Conservation (phyloP, 2,888 invertebrate genomes). For the Melieria omissa region DNA sequence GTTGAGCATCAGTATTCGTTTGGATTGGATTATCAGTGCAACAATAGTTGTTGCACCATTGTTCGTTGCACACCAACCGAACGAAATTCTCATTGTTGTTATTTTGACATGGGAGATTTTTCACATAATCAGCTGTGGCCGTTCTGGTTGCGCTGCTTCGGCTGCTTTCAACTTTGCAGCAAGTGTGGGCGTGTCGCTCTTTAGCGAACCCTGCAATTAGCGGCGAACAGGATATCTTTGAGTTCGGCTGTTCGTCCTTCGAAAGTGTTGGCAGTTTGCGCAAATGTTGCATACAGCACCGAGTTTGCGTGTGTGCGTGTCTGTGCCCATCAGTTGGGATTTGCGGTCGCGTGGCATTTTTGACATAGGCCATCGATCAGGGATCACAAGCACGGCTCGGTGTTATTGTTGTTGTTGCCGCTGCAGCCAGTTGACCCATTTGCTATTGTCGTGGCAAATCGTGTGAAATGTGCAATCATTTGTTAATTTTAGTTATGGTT, state of each 20-base stretch:
- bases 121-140: constrained; percentile 42
- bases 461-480: constrained; percentile 61
- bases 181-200: constrained; percentile 30
- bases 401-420: constrained; percentile 16
- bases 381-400: constrained; percentile 25
- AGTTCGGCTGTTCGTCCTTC: background rate
- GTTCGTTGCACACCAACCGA: background rate
- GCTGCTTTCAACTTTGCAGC: constrained; percentile 19
- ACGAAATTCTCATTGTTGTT: constrained; percentile 53
- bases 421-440: constrained; percentile 17
- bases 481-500: constrained; percentile 64
- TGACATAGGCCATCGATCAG: constrained; percentile 54
- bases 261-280: background rate
- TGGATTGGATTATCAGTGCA: too few relatives aligned
- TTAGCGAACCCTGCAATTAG: constrained; percentile 25
- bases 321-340: constrained; percentile 24
- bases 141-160: constrained; percentile 23
- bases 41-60: too few relatives aligned
- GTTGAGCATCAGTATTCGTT: too few relatives aligned
- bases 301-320: too few relatives aligned
- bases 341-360: constrained; percentile 65
- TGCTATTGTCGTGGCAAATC: constrained; percentile 42
- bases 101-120: constrained; percentile 61
- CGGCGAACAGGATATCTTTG: constrained; percentile 17
- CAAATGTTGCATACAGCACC: constrained; percentile 47